These are phyloP conservation scores for Panthera leo DNA, from an alignment of 2,113 vertebrate species.

Conservation along the genomic window DNA sequence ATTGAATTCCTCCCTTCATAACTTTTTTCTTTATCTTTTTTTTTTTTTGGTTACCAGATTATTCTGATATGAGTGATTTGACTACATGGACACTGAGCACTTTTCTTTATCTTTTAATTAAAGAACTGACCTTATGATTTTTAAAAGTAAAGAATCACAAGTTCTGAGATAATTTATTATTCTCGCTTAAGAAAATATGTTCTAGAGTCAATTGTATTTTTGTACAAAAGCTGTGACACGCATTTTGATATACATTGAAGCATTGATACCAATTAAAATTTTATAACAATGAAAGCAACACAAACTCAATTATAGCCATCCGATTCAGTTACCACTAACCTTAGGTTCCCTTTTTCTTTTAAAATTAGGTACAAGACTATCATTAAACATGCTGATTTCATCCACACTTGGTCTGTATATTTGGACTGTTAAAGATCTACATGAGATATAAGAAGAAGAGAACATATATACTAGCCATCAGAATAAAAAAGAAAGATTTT, in stretches of 20 bases:
- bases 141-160: conserved; percentile 64
- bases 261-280: conserved; percentile 70
- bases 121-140: conserved; percentile 68
- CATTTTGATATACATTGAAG: conserved; percentile 76
- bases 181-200: conserved; percentile 59
- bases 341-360: conserved; percentile 61
- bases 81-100: conserved; percentile 35
- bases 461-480: not conserved
- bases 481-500: not conserved
- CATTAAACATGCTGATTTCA: conserved; percentile 52
- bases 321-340: conserved; percentile 55
- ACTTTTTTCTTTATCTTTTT: not conserved
- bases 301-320: conserved; percentile 65
- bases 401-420: conserved; percentile 29
- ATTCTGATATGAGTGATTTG: conserved; percentile 50
- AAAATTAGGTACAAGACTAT: conserved; percentile 56
- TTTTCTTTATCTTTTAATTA: conserved; percentile 75
- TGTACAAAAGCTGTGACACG: conserved; percentile 66
- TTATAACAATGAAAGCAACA: conserved; percentile 67
- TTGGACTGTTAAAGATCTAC: conserved; percentile 8
- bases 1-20: not conserved
- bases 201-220: conserved; percentile 72
- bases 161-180: conserved; percentile 69
- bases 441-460: conserved; percentile 16
- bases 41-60: conserved; percentile 40